These are phyloP conservation scores for Pelodiscus sinensis DNA, from an alignment of 2,113 vertebrate genomes.

Conservation along the genomic window DNA sequence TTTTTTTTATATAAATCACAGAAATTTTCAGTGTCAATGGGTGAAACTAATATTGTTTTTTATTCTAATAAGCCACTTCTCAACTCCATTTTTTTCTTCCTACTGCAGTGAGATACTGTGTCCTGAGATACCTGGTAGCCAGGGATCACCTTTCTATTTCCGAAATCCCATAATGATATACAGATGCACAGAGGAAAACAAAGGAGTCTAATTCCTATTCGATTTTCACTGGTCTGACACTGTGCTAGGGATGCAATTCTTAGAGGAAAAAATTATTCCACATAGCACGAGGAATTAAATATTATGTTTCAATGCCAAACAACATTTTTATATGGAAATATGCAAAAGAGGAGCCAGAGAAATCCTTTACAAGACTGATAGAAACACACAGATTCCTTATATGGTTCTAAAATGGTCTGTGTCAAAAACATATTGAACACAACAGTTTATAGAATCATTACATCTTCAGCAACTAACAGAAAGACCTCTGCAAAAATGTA, in stretches of 20 bases:
- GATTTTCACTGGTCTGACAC: neutral
- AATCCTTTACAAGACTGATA: neutral
- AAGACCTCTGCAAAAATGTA: neutral
- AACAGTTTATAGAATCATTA: neutral
- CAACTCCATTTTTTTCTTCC: neutral
- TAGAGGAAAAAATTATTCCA: neutral
- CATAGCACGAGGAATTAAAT: neutral
- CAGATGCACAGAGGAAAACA: neutral
- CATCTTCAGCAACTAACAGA: neutral
- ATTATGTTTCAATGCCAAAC: neutral
- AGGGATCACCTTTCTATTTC: neutral
- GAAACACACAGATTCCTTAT: neutral
- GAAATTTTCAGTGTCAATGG: neutral
- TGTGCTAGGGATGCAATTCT: conserved; percentile 3
- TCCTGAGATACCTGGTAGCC: neutral
- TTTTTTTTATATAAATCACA: neutral
- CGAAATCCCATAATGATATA: neutral
- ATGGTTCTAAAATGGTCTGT: neutral
- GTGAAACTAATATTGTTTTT: neutral
- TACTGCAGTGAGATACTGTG: neutral
- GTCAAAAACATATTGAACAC: neutral
- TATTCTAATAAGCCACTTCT: neutral
- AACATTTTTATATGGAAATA: neutral
- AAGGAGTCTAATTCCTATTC: neutral
- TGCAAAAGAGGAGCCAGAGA: neutral